Evolutionary conservation across 2,113 vertebrate species (phyloP).

Genomic region (Rhea americana): DNA sequence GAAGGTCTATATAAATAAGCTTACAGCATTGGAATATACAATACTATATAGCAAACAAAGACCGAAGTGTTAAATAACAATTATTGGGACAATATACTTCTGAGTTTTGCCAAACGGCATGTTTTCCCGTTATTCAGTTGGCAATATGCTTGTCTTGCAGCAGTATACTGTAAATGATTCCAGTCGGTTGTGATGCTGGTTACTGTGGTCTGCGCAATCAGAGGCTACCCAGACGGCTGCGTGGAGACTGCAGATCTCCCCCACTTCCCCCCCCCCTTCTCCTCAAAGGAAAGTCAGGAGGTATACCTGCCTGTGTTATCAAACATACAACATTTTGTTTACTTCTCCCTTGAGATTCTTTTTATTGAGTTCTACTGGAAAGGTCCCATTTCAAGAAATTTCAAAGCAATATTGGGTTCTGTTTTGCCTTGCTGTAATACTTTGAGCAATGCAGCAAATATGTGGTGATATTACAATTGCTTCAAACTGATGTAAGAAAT

Average conservation of each 20-base stretch:
- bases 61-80: neutral
- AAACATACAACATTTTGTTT: no score
- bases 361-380: neutral
- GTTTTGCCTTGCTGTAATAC: constrained; percentile 1
- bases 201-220: neutral
- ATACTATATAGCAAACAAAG: neutral
- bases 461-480: neutral
- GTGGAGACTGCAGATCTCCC: neutral
- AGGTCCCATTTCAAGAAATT: neutral
- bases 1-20: neutral
- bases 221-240: neutral
- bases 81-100: neutral
- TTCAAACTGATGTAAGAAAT: neutral
- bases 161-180: neutral
- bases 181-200: neutral
- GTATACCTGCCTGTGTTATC: neutral
- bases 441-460: neutral
- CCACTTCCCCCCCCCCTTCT: neutral
- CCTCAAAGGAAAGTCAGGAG: neutral
- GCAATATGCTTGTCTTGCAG: neutral
- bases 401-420: neutral
- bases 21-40: neutral
- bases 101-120: neutral
- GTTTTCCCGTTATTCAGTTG: no score
- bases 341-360: neutral